These are phyloP conservation scores for Cottoperca gobio DNA, from an alignment of 2,797 vertebrate genomes.

Conservation along the genomic window DNA sequence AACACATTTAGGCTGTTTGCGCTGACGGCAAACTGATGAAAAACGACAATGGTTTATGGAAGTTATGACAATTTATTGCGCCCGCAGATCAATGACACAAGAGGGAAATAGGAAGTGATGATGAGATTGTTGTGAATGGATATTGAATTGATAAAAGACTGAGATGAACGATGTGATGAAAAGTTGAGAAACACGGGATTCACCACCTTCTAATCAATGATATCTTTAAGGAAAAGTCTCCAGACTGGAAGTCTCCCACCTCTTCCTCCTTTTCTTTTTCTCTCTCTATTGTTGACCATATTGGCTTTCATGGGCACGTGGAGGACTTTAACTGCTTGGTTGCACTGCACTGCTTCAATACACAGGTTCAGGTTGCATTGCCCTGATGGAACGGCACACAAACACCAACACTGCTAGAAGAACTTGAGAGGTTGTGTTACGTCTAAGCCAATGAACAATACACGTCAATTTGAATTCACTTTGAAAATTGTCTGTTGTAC, in stretches of 20 bases:
- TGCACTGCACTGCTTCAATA: conserved; percentile 30
- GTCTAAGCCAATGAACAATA: conserved; percentile 5
- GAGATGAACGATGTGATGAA: conserved; percentile 36
- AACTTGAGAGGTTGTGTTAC: conserved; percentile 17
- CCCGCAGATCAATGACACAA: conserved; percentile 58
- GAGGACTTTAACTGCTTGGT: conserved; percentile 38
- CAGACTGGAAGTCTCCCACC: conserved; percentile 16
- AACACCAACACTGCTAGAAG: not conserved
- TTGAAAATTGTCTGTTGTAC: conserved; percentile 22
- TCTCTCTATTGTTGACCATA: not conserved
- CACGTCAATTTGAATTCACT: conserved; percentile 33
- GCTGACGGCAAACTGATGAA: conserved; percentile 52
- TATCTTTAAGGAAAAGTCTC: not conserved
- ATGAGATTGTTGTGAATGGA: conserved; percentile 51
- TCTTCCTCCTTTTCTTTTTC: conserved; percentile 4
- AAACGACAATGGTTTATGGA: conserved; percentile 54
- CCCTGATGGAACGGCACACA: conserved; percentile 8
- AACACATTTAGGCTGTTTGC: conserved; percentile 56
- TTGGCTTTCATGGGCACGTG: conserved; percentile 8
- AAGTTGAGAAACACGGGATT: conserved; percentile 26
- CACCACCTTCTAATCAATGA: conserved; percentile 7
- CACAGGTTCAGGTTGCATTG: conserved; percentile 36
- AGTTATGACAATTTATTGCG: conserved; percentile 62
- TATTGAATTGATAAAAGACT: conserved; percentile 39
- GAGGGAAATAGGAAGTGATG: conserved; percentile 52